Evolutionary conservation across 2,113 vertebrate species (phyloP), one percentile per base, ranked within the genome.

Genomic region (Kryptolebias marmoratus): DNA sequence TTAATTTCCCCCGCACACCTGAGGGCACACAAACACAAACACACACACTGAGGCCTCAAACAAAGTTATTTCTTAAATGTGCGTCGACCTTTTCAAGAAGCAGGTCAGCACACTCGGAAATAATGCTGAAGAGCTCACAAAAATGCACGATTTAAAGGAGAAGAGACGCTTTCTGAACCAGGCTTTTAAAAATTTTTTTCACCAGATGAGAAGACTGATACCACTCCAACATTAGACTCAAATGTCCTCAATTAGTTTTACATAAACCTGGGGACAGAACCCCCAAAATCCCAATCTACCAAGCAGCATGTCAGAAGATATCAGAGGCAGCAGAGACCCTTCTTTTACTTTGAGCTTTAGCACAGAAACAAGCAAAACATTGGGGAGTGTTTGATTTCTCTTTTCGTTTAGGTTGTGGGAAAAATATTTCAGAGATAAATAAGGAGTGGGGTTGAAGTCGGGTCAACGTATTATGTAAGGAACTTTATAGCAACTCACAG

Each of bases 91-190:
- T 49, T 50, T 18, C 44, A 4, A 28, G n/a, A 58, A 60, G 55
- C 42, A 14, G 64, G 60, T 76, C 39, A 36, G 79, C 81, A 76
- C 75, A 3, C 11, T 61, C 73, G 57, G 69, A 79, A 70, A 73
- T 47, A 79, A 80, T 81, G 78, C 62, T 58, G 71, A 75, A 47
- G 67, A 42, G 78, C 44, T 28, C 79, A 84, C 44, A 13, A 56
- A 42, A 82, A 85, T 14, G 65, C 73, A 85, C 82, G 82, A 1
- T 69, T 79, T 58, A 75, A 80, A 75, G 55, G 65, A 49, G 49
- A 75, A 74, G 53, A 14, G 13, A 76, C 58, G 58, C n/a, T 50
- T 70, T 13, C n/a, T 54, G n/a, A 52, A 67, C 57, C 6, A 2
- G 2, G 6, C 28, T 47, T 60, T 27, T 12, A 31, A 1, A 1